These are phyloP conservation scores for Microcebus tavaratra DNA, from an alignment of 2,113 vertebrate species.

Conservation along the genomic window DNA sequence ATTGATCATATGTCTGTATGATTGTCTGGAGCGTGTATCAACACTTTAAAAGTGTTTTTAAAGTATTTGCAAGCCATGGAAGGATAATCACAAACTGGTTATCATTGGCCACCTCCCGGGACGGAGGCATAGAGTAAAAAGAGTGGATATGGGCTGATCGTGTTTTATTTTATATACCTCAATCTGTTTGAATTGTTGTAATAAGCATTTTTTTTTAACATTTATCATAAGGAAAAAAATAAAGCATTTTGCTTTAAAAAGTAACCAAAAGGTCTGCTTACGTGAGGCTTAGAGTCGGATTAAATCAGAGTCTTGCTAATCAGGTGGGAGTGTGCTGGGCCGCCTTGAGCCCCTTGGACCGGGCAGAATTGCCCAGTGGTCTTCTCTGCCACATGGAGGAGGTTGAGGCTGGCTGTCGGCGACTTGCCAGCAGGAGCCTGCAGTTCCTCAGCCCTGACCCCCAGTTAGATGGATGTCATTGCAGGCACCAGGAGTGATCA, in stretches of 20 bases:
- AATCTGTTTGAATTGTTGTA: background rate
- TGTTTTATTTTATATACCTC: background rate
- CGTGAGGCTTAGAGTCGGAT: background rate
- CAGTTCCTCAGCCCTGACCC: slow-evolving; percentile 47
- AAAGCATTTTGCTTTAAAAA: slow-evolving; percentile 61
- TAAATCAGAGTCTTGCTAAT: slow-evolving; percentile 51
- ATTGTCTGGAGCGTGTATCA: background rate
- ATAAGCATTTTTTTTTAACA: background rate
- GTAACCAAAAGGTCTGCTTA: slow-evolving; percentile 61
- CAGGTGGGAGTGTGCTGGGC: slow-evolving; percentile 71
- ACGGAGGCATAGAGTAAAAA: background rate
- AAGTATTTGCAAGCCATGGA: background rate
- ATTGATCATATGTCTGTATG: background rate
- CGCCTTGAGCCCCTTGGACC: background rate
- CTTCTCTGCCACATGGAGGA: slow-evolving; percentile 64
- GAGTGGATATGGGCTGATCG: background rate
- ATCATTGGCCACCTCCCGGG: background rate
- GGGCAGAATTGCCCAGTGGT: slow-evolving; percentile 12
- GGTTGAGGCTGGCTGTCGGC: slow-evolving; percentile 25
- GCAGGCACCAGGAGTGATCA: slow-evolving; percentile 55
- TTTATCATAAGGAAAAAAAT: background rate
- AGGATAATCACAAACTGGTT: background rate
- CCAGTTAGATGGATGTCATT: slow-evolving; percentile 58
- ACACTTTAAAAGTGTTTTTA: background rate
- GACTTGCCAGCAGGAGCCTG: slow-evolving; percentile 34